phyloP scores from a whole-genome alignment of 2,888 invertebrate species.

The Lypha dubia region DNA sequence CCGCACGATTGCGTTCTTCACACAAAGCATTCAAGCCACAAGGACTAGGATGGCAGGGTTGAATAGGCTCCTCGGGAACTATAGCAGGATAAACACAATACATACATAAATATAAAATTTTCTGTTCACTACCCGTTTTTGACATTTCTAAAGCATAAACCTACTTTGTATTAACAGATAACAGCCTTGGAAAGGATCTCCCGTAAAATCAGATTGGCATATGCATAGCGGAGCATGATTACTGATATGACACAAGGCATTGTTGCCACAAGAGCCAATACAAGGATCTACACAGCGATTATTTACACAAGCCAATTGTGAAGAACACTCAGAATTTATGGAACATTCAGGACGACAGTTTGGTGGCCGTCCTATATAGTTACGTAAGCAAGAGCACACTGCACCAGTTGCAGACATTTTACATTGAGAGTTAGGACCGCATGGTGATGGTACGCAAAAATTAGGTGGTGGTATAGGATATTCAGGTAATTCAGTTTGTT shows the following conservation, averaged over 20 bases:
- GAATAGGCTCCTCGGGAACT: constrained; percentile 84
- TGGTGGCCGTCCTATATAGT: constrained; percentile 86
- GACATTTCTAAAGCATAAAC: constrained; percentile 73
- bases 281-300: constrained; percentile 86
- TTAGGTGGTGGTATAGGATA: constrained; percentile 82
- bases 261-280: constrained; percentile 87
- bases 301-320: constrained; percentile 84
- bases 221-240: constrained; percentile 85
- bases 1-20: constrained; percentile 86
- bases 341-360: constrained; percentile 88
- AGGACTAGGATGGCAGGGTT: constrained; percentile 87
- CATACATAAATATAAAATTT: constrained; percentile 39
- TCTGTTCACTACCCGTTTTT: background rate
- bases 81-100: constrained; percentile 57
- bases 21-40: constrained; percentile 88
- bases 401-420: constrained; percentile 84
- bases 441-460: constrained; percentile 87
- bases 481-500: constrained; percentile 74
- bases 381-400: constrained; percentile 86
- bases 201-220: constrained; percentile 85
- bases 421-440: constrained; percentile 87
- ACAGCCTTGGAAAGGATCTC: constrained; percentile 87
- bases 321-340: constrained; percentile 85
- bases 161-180: constrained; percentile 83
- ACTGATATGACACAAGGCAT: constrained; percentile 86